Conservation (phyloP, 2,888 invertebrate species). For the Cataglyphis rosenhaueri region DNA sequence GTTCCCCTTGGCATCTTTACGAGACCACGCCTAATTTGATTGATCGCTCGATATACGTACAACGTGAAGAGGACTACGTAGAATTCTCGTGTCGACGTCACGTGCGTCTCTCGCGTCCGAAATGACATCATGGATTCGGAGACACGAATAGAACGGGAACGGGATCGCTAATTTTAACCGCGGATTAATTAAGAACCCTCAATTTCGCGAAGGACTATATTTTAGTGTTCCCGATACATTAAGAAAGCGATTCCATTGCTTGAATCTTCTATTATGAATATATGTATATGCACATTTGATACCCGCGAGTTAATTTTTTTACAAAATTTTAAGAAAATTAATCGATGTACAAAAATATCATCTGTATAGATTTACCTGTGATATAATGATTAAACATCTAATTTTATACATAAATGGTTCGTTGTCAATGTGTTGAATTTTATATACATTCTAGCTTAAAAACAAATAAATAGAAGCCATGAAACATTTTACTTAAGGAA, state of each 20-base stretch:
- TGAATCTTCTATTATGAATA: not conserved
- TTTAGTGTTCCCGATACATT: slow-evolving; percentile 1
- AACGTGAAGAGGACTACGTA: slow-evolving; percentile 67
- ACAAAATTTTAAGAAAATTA: not conserved
- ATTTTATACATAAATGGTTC: not conserved
- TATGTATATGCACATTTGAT: not conserved
- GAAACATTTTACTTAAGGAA: not conserved
- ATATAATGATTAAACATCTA: not conserved
- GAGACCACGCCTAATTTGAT: slow-evolving; percentile 40
- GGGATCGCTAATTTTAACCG: slow-evolving; percentile 81
- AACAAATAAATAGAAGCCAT: not conserved
- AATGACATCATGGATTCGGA: slow-evolving; percentile 79
- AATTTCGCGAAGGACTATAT: slow-evolving; percentile 77
- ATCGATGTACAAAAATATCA: not conserved
- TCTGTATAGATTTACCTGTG: not conserved
- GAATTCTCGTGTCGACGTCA: slow-evolving; percentile 79
- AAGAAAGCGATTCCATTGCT: not conserved
- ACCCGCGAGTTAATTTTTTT: not conserved
- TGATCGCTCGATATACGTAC: slow-evolving; percentile 50
- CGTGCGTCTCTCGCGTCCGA: slow-evolving; percentile 68
- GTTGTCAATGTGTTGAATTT: not conserved
- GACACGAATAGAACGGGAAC: slow-evolving; percentile 81
- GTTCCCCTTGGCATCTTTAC: slow-evolving; percentile 4
- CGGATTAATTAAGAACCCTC: slow-evolving; percentile 82
- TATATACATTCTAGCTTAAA: not conserved